phyloP scores from a whole-genome alignment of 2,888 invertebrate genomes.

The Apodemia duryi region DNA sequence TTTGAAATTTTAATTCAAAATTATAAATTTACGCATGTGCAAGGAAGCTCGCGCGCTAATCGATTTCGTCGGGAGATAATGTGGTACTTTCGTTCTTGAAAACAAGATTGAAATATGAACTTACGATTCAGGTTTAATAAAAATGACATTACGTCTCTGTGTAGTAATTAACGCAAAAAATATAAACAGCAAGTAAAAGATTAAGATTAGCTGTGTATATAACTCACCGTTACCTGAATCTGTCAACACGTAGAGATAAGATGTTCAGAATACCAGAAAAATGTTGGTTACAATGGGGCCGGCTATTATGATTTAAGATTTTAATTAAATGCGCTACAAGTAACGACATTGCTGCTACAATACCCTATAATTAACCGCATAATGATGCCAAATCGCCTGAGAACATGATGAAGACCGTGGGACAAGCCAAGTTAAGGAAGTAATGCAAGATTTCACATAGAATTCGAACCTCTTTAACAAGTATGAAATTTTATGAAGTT shows the following conservation, averaged over 20 bases:
- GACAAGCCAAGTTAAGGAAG: constrained; percentile 31
- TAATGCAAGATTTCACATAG: constrained; percentile 23
- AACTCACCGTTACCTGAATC: constrained; percentile 1
- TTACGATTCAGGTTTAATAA: too few relatives aligned
- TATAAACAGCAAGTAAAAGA: background rate
- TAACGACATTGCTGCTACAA: constrained; percentile 6
- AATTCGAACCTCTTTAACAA: constrained; percentile 20
- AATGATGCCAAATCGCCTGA: constrained; percentile 30
- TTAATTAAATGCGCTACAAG: constrained; percentile 2
- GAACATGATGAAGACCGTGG: constrained; percentile 35
- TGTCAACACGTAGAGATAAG: constrained; percentile 7
- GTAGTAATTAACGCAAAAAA: too few relatives aligned
- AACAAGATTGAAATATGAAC: too few relatives aligned
- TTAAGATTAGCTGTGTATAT: background rate
- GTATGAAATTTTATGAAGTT: background rate
- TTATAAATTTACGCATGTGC: too few relatives aligned
- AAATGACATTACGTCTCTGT: too few relatives aligned
- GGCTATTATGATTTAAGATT: constrained; percentile 6
- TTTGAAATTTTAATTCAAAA: too few relatives aligned
- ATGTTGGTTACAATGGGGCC: constrained; percentile 2
- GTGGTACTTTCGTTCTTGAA: too few relatives aligned
- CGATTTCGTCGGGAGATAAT: too few relatives aligned
- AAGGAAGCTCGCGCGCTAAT: too few relatives aligned
- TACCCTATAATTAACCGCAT: constrained; percentile 26
- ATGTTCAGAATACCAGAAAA: constrained; percentile 3